These are phyloP conservation scores for Drosophila monieri DNA, from an alignment of 2,888 invertebrate species.

Conservation along the genomic window DNA sequence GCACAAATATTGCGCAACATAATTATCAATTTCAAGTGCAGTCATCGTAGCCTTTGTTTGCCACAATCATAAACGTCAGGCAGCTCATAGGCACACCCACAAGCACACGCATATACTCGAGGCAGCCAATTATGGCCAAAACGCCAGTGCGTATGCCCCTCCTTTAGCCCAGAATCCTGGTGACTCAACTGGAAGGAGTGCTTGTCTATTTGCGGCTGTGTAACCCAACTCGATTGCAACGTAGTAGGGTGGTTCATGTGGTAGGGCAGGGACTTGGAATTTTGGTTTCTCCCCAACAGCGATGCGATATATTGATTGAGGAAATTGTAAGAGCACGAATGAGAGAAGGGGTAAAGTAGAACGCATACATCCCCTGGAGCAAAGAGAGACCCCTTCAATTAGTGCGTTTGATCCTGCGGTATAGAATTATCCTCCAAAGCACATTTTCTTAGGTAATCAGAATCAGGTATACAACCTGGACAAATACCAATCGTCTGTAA, in stretches of 20 bases:
- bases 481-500: background rate
- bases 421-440: constrained; percentile 15
- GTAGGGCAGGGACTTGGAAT: constrained; percentile 16
- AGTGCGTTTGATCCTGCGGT: constrained; percentile 46
- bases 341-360: background rate
- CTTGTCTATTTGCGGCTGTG: constrained; percentile 73
- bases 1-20: constrained; percentile 68
- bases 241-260: constrained; percentile 7
- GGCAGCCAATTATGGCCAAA: constrained; percentile 25
- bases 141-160: constrained; percentile 4
- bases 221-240: constrained; percentile 71
- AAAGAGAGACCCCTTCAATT: constrained; percentile 55
- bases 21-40: constrained; percentile 78
- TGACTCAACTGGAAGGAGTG: constrained; percentile 65
- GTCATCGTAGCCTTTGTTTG: constrained; percentile 74
- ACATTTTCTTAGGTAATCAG: constrained; percentile 1
- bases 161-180: constrained; percentile 48
- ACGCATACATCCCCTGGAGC: background rate
- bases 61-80: constrained; percentile 73
- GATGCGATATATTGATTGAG: constrained; percentile 38
- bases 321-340: constrained; percentile 4
- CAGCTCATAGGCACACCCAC: constrained; percentile 35
- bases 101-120: background rate
- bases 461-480: background rate
- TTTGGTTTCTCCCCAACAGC: constrained; percentile 20